Evolutionary conservation across 53 echinoderm and acorn worm genomes (phyloP).

Genomic region (Paracentrotus lividus): DNA sequence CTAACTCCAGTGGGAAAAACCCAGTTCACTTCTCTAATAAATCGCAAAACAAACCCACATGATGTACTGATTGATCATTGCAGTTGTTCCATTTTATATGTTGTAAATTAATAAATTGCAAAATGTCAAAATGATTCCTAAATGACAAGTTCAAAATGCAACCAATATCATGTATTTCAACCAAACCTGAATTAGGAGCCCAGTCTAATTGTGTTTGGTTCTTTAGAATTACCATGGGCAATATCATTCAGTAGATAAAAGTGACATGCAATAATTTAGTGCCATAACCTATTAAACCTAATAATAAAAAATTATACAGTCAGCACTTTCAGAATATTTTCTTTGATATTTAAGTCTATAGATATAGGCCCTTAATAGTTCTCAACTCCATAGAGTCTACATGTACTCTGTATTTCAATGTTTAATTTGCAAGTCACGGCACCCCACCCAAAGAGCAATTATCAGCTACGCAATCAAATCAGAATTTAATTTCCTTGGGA

Average conservation of each 20-base stretch:
- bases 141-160: no score
- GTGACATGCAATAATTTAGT: not conserved
- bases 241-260: not conserved
- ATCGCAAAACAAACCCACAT: not conserved
- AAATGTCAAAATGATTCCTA: not conserved
- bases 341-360: not conserved
- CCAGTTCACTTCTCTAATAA: not conserved
- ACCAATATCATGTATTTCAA: no score
- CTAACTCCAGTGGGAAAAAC: not conserved
- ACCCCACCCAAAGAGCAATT: constrained; percentile 17
- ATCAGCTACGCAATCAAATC: not conserved
- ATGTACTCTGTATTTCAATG: not conserved
- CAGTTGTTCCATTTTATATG: no score
- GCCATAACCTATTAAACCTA: not conserved
- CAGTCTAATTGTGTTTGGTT: not conserved
- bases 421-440: not conserved
- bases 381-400: no score
- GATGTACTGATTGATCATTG: not conserved
- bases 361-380: not conserved
- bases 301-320: not conserved
- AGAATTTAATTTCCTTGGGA: not conserved
- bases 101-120: not conserved
- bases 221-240: no score
- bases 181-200: not conserved
- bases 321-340: not conserved